phyloP scores from a whole-genome alignment of 2,113 vertebrate genomes.

The Heloderma charlesbogerti region DNA sequence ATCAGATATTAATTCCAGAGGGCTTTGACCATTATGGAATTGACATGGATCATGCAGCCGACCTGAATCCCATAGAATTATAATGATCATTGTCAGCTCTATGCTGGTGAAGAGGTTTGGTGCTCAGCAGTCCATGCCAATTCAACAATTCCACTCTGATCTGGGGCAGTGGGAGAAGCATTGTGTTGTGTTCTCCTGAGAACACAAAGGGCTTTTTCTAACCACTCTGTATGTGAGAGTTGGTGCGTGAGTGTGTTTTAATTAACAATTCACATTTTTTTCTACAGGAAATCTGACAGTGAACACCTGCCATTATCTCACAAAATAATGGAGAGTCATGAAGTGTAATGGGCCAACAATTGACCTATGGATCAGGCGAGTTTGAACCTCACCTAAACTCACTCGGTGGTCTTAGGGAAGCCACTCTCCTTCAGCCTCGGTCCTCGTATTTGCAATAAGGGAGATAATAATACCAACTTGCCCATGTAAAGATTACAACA shows the following conservation, averaged over 20 bases:
- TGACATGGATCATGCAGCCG: conserved; percentile 24
- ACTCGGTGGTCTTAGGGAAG: not conserved
- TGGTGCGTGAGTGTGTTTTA: not conserved
- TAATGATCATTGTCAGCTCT: not conserved
- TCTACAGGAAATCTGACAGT: not conserved
- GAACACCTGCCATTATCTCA: not conserved
- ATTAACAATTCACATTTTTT: not conserved
- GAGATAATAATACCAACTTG: not conserved
- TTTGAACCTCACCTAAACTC: not conserved
- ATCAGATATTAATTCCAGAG: conserved; percentile 75
- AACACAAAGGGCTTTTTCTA: not conserved
- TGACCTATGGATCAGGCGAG: not conserved
- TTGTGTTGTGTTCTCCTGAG: not conserved
- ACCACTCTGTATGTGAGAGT: not conserved
- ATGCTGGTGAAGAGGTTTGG: not conserved
- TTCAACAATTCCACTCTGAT: not conserved
- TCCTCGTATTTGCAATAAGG: not conserved
- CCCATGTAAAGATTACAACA: not conserved
- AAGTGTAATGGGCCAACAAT: not conserved
- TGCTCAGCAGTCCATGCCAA: not conserved
- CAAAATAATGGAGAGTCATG: not conserved
- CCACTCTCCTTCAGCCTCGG: not conserved
- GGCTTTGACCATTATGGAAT: conserved; percentile 31
- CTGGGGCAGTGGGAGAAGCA: not conserved
- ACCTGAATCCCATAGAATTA: conserved; percentile 19